phyloP scores from a whole-genome alignment of 2,888 invertebrate genomes.

The Luperina nickerlii region DNA sequence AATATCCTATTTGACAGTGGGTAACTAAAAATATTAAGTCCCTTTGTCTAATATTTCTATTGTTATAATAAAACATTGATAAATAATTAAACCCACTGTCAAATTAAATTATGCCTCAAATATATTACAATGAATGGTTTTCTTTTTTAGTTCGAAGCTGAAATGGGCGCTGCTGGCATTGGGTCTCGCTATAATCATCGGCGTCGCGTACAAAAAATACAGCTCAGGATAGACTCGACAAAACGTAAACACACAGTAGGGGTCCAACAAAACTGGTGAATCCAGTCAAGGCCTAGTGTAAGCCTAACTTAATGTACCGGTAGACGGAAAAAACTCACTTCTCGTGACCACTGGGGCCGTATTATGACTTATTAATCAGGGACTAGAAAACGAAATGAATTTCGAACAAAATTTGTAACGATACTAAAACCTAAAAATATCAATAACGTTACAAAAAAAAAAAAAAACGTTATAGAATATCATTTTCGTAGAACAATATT shows the following conservation, averaged over 20 bases:
- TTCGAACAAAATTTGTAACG: too few relatives aligned
- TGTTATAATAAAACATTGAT: not conserved
- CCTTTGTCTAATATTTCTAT: not conserved
- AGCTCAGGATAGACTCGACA: conserved; percentile 48
- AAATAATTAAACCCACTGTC: conserved; percentile 9
- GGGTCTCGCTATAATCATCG: conserved; percentile 77
- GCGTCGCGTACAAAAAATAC: conserved; percentile 77
- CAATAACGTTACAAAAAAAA: too few relatives aligned
- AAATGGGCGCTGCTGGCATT: conserved; percentile 80
- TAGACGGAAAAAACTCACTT: conserved; percentile 5
- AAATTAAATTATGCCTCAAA: not conserved
- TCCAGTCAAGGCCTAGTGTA: conserved; percentile 59
- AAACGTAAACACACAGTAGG: conserved; percentile 30
- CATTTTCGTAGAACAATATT: too few relatives aligned
- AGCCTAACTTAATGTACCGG: conserved; percentile 50
- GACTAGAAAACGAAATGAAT: too few relatives aligned
- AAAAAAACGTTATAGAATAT: too few relatives aligned
- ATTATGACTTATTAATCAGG: not conserved
- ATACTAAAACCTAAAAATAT: too few relatives aligned
- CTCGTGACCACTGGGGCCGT: conserved; percentile 12
- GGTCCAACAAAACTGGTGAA: conserved; percentile 61
- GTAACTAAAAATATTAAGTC: not conserved
- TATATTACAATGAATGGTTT: not conserved
- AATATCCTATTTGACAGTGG: conserved; percentile 9
- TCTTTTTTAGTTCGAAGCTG: conserved; percentile 70